These are phyloP conservation scores for Paraescarpia echinospica DNA, from an alignment of 1,140 invertebrate species.

Conservation along the genomic window DNA sequence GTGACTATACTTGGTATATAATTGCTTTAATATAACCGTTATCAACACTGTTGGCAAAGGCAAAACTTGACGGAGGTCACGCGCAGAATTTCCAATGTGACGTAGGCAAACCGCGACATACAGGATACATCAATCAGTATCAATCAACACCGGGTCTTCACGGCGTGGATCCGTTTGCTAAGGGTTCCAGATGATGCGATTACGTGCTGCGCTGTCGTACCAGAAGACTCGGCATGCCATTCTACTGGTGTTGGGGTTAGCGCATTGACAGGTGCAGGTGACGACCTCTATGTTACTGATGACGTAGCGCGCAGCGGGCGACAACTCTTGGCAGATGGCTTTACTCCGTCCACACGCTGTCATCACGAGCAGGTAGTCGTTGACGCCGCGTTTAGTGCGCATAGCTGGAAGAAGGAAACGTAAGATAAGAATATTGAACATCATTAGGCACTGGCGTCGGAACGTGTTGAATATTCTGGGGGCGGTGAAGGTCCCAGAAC, in stretches of 20 bases:
- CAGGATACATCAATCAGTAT: too few relatives aligned
- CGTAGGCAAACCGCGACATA: too few relatives aligned
- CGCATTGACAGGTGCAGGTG: not conserved
- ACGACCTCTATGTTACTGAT: not conserved
- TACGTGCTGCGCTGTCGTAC: not conserved
- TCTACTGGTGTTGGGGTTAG: not conserved
- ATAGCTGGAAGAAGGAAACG: not conserved
- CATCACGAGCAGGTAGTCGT: not conserved
- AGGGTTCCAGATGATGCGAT: not conserved
- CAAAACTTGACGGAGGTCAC: too few relatives aligned
- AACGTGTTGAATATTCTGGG: too few relatives aligned
- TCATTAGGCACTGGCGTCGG: too few relatives aligned
- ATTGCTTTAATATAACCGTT: too few relatives aligned
- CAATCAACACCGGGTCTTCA: too few relatives aligned
- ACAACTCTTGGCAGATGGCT: not conserved
- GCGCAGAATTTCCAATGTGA: too few relatives aligned
- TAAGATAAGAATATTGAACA: not conserved
- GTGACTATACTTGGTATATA: too few relatives aligned
- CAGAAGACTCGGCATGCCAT: not conserved
- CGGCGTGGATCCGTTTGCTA: not conserved
- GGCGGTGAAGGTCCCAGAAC: too few relatives aligned
- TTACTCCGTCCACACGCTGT: not conserved
- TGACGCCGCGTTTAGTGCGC: not conserved
- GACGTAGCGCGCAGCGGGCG: not conserved
- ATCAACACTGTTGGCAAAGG: too few relatives aligned